Base-by-base conservation (phyloP, 2,113 vertebrate genomes). In the Hydropotes inermis region DNA sequence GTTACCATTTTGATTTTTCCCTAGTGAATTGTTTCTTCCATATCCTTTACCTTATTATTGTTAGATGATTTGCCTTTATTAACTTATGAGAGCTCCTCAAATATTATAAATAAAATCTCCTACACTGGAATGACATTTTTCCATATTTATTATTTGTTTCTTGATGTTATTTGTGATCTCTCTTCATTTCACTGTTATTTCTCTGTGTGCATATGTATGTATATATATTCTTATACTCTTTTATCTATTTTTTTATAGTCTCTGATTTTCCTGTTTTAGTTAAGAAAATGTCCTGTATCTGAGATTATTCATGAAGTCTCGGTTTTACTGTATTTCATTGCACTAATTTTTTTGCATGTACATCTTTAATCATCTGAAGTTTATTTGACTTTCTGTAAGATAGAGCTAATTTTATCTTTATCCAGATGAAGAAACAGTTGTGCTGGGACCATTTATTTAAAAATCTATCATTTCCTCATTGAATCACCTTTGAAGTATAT, bases 331-430 rank as follows among this genome's bases (percentile, higher is more conserved):
- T 54, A 82, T 76, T 58, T 81, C 47, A 7, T 74, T 54, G 1
- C 81, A 67, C 36, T 74, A 54, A 25, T 14, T 83, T 94, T 94
- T 89, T 91, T 86, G 54, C 19, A 28, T 60, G 55, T 83, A 12
- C 12, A 50, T 60, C 79, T 92, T 96, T 79, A 97, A 67, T 81
- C 28, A 70, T 87, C 60, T 58, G 57, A 97, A 85, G 85, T 92
- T 76, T 57, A 74, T 87, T 60, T 91, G 79, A 78, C 36, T 97
- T 97, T 93, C 85, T 87, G 5, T 70, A 89, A 91, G 50, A 21
- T 11, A 30, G 19, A 58, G 16, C 81, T 89, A 93, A 89, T 90
- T 96, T 90, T 94, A 36, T 67, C 93, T 94, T 93, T 61, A 28
- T 23, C 47, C 76, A 95, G 47, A 76, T 57, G 39, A 91, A 91